Evolutionary conservation across 2,113 vertebrate genomes (phyloP).

Genomic region (Callipepla squamata): DNA sequence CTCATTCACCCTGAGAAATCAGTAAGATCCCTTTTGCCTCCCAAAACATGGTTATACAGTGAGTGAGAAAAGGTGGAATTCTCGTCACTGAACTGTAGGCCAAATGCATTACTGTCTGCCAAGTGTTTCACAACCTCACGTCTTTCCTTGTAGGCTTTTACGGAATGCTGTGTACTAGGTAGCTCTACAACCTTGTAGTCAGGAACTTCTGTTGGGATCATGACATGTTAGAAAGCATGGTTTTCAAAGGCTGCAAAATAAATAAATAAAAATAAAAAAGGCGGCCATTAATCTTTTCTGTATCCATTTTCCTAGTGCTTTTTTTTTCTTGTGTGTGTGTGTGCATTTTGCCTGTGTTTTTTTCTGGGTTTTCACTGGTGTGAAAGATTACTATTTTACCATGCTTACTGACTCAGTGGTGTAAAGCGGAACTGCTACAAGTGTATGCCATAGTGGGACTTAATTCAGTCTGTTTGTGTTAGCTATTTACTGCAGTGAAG

Average conservation of each 20-base stretch:
- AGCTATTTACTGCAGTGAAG: not conserved
- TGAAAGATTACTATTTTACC: not conserved
- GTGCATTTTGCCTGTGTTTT: not conserved
- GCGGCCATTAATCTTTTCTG: not conserved
- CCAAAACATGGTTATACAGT: accelerated
- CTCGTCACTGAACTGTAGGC: not conserved
- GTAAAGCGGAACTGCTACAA: not conserved
- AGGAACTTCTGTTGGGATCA: not conserved
- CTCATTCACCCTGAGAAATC: not conserved
- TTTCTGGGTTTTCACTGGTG: not conserved
- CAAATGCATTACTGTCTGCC: not conserved
- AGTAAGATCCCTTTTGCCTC: not conserved
- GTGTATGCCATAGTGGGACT: not conserved
- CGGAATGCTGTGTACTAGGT: not conserved
- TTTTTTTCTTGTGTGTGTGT: not conserved
- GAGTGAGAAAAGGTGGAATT: not conserved
- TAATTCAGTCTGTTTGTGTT: not conserved
- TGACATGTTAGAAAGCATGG: not conserved
- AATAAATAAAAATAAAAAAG: too few relatives aligned
- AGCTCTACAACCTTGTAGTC: not conserved
- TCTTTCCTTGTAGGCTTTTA: not conserved
- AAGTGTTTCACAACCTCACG: not conserved
- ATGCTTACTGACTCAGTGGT: not conserved
- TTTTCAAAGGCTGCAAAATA: not conserved
- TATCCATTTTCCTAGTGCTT: not conserved